Percentiles rank a stretch among this genome's conserved stretches.
These are phyloP conservation scores for Lasioglossum morio DNA, from an alignment of 2,888 invertebrate species.

Conservation along the genomic window DNA sequence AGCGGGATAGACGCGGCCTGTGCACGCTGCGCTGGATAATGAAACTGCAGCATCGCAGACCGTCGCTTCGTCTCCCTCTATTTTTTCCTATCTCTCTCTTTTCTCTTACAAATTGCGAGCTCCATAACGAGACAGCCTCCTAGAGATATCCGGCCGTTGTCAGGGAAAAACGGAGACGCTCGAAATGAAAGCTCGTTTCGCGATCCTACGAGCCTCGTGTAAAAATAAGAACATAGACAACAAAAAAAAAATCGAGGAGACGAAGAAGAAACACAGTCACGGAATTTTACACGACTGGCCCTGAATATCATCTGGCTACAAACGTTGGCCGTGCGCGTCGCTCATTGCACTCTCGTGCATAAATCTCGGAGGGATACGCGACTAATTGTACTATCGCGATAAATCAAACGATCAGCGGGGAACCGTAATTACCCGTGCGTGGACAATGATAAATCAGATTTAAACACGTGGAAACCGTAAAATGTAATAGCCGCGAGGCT, in stretches of 20 bases:
- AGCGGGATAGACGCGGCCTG: neutral
- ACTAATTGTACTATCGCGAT: constrained; percentile 72
- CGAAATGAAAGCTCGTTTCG: constrained; percentile 24
- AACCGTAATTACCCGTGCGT: constrained; percentile 65
- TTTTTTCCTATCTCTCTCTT: neutral
- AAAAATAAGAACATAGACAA: neutral
- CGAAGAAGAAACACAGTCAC: neutral
- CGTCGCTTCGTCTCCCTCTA: neutral
- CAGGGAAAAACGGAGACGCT: neutral
- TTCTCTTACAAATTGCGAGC: neutral
- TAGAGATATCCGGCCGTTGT: neutral
- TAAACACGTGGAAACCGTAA: constrained; percentile 64
- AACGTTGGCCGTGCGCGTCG: constrained; percentile 30
- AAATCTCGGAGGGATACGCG: constrained; percentile 62
- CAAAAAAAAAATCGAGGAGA: neutral
- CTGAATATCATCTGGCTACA: constrained; percentile 55
- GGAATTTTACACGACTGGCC: constrained; percentile 48
- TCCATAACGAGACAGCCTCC: constrained; percentile 13
- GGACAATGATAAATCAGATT: constrained; percentile 72
- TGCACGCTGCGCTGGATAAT: constrained; percentile 6
- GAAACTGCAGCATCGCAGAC: constrained; percentile 19
- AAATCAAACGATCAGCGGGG: constrained; percentile 72
- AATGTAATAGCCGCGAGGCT: constrained; percentile 62
- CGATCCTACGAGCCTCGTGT: neutral
- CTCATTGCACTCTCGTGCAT: constrained; percentile 44